phyloP scores from a whole-genome alignment of 2,888 invertebrate species.

The Pimpla rufipes region DNA sequence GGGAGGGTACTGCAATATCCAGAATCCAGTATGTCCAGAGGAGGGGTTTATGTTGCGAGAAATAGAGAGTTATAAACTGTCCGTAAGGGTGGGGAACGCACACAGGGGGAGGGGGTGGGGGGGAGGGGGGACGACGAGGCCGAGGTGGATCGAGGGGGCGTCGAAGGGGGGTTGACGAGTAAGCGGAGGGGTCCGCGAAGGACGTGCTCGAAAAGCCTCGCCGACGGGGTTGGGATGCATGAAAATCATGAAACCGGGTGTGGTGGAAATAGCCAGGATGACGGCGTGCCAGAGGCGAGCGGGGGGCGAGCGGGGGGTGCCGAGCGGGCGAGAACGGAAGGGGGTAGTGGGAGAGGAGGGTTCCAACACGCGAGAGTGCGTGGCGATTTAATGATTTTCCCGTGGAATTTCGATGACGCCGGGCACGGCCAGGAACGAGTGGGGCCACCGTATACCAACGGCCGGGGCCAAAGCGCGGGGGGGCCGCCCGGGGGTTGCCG shows the following conservation, averaged over 20 bases:
- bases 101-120: conserved; percentile 43
- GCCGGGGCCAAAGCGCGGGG: neutral
- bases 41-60: conserved; percentile 49
- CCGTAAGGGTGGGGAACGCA: conserved; percentile 32
- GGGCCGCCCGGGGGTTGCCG: conserved; percentile 30
- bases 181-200: neutral
- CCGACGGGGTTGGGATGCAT: conserved; percentile 50
- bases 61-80: conserved; percentile 64
- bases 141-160: conserved; percentile 3
- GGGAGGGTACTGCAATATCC: too few species aligned
- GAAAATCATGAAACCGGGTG: conserved; percentile 37
- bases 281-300: conserved; percentile 41
- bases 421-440: conserved; percentile 40
- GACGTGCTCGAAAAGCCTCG: conserved; percentile 53
- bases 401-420: conserved; percentile 84
- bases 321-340: too few species aligned
- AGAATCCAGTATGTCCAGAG: too few species aligned
- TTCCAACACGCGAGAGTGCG: conserved; percentile 80
- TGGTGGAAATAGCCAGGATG: conserved; percentile 60
- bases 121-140: conserved; percentile 38
- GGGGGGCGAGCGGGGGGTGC: neutral
- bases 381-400: conserved; percentile 85
- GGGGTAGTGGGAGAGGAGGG: conserved; percentile 12
- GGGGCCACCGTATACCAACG: neutral
- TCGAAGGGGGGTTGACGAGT: neutral